Evolutionary conservation across 2,113 vertebrate genomes (phyloP).

Genomic region (cat (Felis catus)): DNA sequence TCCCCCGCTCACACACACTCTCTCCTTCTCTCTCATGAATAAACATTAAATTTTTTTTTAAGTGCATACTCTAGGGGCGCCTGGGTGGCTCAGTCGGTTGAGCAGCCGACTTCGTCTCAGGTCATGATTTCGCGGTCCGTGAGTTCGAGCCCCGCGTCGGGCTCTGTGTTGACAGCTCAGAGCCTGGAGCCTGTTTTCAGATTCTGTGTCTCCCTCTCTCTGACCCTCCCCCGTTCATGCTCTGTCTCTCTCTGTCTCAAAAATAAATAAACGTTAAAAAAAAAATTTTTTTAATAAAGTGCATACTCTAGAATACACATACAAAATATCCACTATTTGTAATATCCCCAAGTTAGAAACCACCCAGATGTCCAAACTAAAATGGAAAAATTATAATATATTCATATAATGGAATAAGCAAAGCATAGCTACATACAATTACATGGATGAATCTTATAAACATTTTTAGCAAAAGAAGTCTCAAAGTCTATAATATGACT

Average conservation of each 20-base stretch:
- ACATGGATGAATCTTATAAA: background rate
- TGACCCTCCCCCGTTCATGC: too few relatives aligned
- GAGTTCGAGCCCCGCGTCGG: too few relatives aligned
- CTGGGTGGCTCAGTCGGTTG: too few relatives aligned
- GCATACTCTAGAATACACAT: background rate
- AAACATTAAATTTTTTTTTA: background rate
- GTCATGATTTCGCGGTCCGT: too few relatives aligned
- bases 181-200: too few relatives aligned
- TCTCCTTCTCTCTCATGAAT: too few relatives aligned
- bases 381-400: conserved; percentile 15
- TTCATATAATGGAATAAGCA: conserved; percentile 6
- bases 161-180: too few relatives aligned
- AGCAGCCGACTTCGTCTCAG: too few relatives aligned
- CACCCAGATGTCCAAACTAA: background rate
- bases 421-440: background rate
- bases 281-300: background rate
- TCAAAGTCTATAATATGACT: conserved; percentile 8
- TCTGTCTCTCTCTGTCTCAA: too few relatives aligned
- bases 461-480: conserved; percentile 16
- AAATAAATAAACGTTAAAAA: too few relatives aligned
- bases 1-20: too few relatives aligned
- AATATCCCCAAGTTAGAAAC: background rate
- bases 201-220: too few relatives aligned
- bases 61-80: background rate
- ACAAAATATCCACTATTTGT: background rate